Evolutionary conservation across 2,888 invertebrate species (phyloP), one percentile per base, ranked within the genome.

Genomic region (Himalopsyche tibetana): DNA sequence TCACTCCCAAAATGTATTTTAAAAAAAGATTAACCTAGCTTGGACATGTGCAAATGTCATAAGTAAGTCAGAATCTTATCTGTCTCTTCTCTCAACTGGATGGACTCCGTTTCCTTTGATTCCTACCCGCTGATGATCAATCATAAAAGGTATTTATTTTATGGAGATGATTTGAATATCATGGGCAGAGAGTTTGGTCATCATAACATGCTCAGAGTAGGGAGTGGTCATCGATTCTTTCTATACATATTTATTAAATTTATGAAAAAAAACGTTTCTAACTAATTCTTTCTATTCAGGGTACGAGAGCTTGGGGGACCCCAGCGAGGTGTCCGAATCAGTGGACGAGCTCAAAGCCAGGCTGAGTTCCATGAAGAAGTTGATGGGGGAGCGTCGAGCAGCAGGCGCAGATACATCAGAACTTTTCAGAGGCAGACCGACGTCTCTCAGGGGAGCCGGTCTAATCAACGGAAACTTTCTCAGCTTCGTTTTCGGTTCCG

Each of bases 391-490:
- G 89, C 92, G 96, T 51, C 94, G 94, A 89, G 92, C 93, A 0
- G 91, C 92, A 0, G 93, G 93, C 0, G 90, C 92, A 5, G 93
- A 93, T 84, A 93, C 93, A 36, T 92, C 92, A 81, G 93, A 93
- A 84, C 90, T 93, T 69, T 92, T 93, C 90, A 90, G 87, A 89
- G 94, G 91, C 80, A 93, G 91, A 90, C 94, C 91, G 17, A 91
- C 89, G 89, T 94, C 90, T 90, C 94, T 91, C 80, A 93, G 90
- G 89, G 94, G 91, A 0, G 92, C 93, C n/a, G 95, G 94, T 69
- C 95, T 97, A 90, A 97, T 97, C 79, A 96, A 97, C 90, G 96
- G 96, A 1, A 96, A 96, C 90, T 96, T 97, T 90, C 93, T 98
- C 0, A 97, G 97, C 89, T 94, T 97, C 89, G 96, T 97, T 56